A percentile compares a stretch with the other conserved stretches of the same genome.
Conservation (phyloP, 2,113 vertebrate genomes). For the Anoura caudifer region DNA sequence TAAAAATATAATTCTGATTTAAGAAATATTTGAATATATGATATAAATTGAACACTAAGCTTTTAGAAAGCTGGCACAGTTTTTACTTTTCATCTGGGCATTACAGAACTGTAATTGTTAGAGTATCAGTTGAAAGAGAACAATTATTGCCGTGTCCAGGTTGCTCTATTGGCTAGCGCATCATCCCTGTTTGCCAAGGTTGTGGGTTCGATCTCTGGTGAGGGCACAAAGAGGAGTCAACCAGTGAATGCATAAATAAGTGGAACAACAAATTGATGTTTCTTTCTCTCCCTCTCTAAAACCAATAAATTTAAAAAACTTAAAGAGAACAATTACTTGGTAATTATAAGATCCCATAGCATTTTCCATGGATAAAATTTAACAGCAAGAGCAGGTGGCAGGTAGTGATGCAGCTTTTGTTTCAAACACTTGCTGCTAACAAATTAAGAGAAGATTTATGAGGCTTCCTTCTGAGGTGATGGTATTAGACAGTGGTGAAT, state of each 20-base stretch:
- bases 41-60: background rate
- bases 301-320: background rate
- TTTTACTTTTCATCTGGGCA: background rate
- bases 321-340: background rate
- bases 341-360: background rate
- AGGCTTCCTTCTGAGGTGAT: background rate
- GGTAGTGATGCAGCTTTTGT: background rate
- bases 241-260: too few species aligned
- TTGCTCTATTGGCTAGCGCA: too few species aligned
- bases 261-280: too few species aligned
- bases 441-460: background rate
- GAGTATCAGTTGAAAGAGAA: background rate
- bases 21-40: background rate
- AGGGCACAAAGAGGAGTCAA: too few species aligned
- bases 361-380: slow-evolving; percentile 31
- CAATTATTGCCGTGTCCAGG: background rate
- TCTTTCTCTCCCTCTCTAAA: too few species aligned
- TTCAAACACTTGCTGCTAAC: slow-evolving; percentile 3
- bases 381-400: background rate
- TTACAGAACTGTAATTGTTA: background rate
- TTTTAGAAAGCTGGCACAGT: background rate
- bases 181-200: too few species aligned
- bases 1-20: background rate
- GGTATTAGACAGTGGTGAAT: background rate
- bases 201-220: too few species aligned